Evolutionary conservation across 2,113 vertebrate genomes (phyloP).

Genomic region (Gymnorhina tibicen): DNA sequence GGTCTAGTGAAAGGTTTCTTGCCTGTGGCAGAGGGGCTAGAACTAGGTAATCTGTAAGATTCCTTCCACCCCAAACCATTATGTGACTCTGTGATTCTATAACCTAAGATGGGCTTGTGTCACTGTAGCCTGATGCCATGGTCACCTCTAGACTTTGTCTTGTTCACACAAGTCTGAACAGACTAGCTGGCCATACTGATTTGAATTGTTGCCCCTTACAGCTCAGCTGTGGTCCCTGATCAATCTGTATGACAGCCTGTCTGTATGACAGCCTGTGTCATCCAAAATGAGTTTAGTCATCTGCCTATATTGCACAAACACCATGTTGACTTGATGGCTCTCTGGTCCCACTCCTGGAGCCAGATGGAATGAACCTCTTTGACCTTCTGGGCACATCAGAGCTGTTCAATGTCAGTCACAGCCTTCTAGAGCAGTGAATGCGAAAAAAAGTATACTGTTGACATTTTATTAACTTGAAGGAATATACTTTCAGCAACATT

Average conservation of each 20-base stretch:
- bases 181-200: neutral
- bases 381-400: neutral
- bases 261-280: neutral
- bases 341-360: neutral
- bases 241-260: neutral
- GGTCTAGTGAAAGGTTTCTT: neutral
- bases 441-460: neutral
- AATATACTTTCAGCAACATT: slow-evolving; percentile 54
- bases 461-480: slow-evolving; percentile 53
- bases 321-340: rapidly evolving
- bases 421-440: neutral
- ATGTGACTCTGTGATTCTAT: neutral
- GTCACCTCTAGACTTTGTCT: neutral
- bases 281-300: neutral
- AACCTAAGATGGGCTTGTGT: neutral
- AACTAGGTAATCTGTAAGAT: neutral
- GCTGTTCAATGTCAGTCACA: neutral
- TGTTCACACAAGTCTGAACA: neutral
- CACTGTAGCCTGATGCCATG: neutral
- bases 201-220: neutral
- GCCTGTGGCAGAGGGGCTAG: neutral
- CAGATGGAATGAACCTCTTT: neutral
- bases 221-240: neutral
- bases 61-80: neutral
- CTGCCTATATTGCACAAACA: neutral